Conservation (phyloP, 2,888 invertebrate species). For the Aphrophora alni region DNA sequence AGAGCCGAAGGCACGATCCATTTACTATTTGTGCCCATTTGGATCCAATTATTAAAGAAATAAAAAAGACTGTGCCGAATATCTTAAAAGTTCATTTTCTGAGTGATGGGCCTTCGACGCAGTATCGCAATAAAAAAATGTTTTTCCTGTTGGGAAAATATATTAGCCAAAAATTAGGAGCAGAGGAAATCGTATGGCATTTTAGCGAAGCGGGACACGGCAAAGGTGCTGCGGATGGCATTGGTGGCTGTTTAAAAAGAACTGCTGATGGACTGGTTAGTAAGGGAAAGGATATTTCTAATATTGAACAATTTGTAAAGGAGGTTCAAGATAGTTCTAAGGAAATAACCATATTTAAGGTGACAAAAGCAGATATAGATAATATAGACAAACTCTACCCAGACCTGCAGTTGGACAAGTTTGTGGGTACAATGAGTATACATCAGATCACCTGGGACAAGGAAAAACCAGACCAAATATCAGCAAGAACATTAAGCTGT, state of each 20-base stretch:
- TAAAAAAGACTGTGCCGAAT: slow-evolving; percentile 20
- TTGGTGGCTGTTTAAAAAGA: slow-evolving; percentile 26
- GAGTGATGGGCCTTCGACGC: slow-evolving; percentile 32
- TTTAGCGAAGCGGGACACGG: slow-evolving; percentile 32
- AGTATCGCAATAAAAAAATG: slow-evolving; percentile 34
- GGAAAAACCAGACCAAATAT: too few species aligned
- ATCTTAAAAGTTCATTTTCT: slow-evolving; percentile 31
- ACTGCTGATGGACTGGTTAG: slow-evolving; percentile 23
- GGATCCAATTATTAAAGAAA: slow-evolving; percentile 13
- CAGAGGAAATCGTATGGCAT: slow-evolving; percentile 13
- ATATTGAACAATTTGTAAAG: slow-evolving; percentile 2
- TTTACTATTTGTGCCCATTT: slow-evolving; percentile 33
- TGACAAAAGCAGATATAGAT: background rate
- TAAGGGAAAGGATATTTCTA: background rate
- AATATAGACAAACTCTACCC: background rate
- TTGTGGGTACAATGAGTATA: slow-evolving; percentile 13
- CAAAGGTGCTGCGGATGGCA: slow-evolving; percentile 26
- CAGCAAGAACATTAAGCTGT: too few species aligned
- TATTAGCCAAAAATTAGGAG: background rate
- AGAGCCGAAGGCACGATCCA: slow-evolving; percentile 29
- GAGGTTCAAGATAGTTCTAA: background rate
- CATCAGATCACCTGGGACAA: slow-evolving; percentile 22
- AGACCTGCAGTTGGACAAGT: background rate
- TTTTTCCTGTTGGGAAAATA: slow-evolving; percentile 3
- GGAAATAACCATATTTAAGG: too few species aligned